Evolutionary conservation across 2,113 vertebrate genomes (phyloP), one percentile per base, ranked within the genome.

Genomic region (Hiodon alosoides): DNA sequence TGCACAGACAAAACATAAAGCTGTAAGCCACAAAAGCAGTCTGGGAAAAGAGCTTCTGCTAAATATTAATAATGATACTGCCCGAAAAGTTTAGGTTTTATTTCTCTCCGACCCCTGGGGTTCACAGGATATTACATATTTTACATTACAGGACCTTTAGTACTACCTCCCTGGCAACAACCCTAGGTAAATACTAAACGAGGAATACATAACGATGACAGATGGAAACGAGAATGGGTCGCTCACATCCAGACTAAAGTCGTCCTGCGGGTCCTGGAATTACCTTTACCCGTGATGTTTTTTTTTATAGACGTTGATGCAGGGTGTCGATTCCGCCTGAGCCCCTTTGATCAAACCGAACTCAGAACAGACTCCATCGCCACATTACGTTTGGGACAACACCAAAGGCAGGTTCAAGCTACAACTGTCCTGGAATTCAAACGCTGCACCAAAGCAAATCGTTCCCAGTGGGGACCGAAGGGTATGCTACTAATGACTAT

Each of bases 381-480:
- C 51, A 53, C 4, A 54, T 16, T 55, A 16, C 50, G 55, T 14
- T 69, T 69, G 50, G 17, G 17, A 16, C 50, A 17, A n/a, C 51
- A 53, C 17, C 68, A 68, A 13, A 69, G 52, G 9, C 6, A 52
- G 51, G 14, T 68, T 5, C 52, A 13, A 69, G 51, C 13, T 54
- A 69, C 50, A 69, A 54, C 68, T 55, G 48, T 69, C 51, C n/a
- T 53, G 14, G 17, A 69, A 69, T 14, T 31, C n/a, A 31, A 52
- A 68, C 31, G 31, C 31, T 31, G 31, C 31, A 31, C 31, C 31
- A 31, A 31, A 31, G 31, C 31, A 31, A 31, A 31, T 31, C 31
- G 31, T 31, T 31, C 31, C 31, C 31, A 31, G 31, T 31, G 31
- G 31, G 31, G 31, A 31, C 31, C 2, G 31, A 31, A 31, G 31